Conservation (phyloP, 1,140 invertebrate genomes). For the Bombus haemorrhoidalis region DNA sequence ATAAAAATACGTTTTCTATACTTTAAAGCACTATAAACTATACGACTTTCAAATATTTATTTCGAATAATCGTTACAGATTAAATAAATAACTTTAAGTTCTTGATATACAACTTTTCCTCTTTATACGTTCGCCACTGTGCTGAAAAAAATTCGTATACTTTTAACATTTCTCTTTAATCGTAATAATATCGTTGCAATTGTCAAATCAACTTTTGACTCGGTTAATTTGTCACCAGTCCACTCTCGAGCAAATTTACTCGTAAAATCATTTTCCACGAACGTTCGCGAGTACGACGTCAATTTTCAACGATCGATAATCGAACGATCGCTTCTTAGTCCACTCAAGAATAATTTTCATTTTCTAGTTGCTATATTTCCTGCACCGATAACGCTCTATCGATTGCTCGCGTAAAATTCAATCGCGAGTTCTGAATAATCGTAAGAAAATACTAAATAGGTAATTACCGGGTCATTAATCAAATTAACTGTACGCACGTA, state of each 20-base stretch:
- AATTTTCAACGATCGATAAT: constrained; percentile 21
- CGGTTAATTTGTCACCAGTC: too few species aligned
- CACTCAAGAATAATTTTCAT: background rate
- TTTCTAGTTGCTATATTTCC: background rate
- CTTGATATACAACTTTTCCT: background rate
- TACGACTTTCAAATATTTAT: too few species aligned
- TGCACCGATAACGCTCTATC: too few species aligned
- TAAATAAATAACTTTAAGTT: too few species aligned
- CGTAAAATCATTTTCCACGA: constrained; percentile 17
- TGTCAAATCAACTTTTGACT: background rate
- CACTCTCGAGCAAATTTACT: constrained; percentile 6
- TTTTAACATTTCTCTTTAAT: too few species aligned
- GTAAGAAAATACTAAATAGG: background rate
- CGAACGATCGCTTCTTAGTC: background rate
- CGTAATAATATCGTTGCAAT: too few species aligned
- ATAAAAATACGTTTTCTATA: too few species aligned
- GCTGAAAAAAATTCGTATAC: too few species aligned
- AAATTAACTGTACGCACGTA: background rate
- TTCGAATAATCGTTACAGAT: too few species aligned
- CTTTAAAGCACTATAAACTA: too few species aligned
- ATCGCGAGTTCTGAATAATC: background rate
- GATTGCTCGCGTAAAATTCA: too few species aligned
- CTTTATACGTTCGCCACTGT: background rate
- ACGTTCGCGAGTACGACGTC: constrained; percentile 1
- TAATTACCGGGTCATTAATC: background rate